These are phyloP conservation scores for Synodontis membranacea DNA, from an alignment of 2,113 vertebrate species.

Conservation along the genomic window DNA sequence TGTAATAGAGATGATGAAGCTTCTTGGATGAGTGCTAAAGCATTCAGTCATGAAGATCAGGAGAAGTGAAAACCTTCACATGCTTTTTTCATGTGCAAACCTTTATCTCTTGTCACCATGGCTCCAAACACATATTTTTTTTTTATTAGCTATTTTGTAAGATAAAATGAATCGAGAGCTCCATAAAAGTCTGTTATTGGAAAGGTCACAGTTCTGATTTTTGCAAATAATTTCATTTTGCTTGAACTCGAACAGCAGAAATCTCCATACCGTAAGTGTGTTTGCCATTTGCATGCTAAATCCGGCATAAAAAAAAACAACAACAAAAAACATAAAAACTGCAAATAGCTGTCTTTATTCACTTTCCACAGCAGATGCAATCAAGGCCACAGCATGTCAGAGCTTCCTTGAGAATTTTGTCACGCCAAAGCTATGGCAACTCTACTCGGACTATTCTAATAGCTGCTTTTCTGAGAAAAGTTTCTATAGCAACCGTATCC, in stretches of 20 bases:
- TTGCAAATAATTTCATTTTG: neutral
- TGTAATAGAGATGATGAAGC: neutral
- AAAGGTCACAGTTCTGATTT: neutral
- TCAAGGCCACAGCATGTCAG: constrained; percentile 19
- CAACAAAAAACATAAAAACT: neutral
- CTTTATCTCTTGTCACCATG: neutral
- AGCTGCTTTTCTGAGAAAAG: constrained; percentile 12
- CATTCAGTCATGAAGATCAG: neutral
- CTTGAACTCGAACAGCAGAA: neutral
- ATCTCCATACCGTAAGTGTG: neutral
- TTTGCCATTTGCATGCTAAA: neutral
- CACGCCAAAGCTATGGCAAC: constrained; percentile 26
- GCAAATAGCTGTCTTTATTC: neutral
- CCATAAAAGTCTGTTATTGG: neutral
- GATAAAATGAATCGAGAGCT: neutral
- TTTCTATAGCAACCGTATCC: constrained; percentile 46
- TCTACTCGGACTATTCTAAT: constrained; percentile 7
- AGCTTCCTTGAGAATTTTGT: constrained; percentile 28
- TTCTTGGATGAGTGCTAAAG: neutral
- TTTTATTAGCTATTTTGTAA: neutral
- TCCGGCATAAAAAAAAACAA: neutral
- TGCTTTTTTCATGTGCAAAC: neutral
- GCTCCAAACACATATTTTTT: neutral
- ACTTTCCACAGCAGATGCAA: neutral
- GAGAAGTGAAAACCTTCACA: neutral